These are phyloP conservation scores for Caenorhabditis becei DNA, from an alignment of 2,888 invertebrate genomes.

Conservation along the genomic window DNA sequence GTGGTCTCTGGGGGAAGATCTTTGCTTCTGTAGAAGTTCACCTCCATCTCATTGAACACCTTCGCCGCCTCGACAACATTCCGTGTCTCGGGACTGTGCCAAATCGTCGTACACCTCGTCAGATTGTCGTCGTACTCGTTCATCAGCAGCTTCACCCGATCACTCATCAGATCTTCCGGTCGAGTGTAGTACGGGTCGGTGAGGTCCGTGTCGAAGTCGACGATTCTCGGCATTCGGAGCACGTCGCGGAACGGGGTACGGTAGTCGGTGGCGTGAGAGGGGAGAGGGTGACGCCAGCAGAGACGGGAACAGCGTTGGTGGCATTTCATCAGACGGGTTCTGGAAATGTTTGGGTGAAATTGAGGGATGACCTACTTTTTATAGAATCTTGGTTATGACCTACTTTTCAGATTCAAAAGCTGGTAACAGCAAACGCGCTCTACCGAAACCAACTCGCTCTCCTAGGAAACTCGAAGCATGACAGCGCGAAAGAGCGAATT, in stretches of 20 bases:
- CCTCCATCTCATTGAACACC: slow-evolving; percentile 6
- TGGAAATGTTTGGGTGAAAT: not conserved
- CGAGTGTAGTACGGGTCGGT: not conserved
- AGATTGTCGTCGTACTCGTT: slow-evolving; percentile 8
- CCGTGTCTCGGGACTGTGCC: not conserved
- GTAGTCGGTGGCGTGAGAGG: not conserved
- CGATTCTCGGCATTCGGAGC: not conserved
- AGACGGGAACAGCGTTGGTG: not conserved
- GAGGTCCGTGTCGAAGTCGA: slow-evolving; percentile 2
- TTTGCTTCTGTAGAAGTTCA: not conserved
- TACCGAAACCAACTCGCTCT: no score
- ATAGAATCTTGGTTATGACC: no score
- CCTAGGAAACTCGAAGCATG: no score
- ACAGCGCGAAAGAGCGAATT: no score
- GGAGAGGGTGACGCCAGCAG: slow-evolving; percentile 5
- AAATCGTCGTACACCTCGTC: not conserved
- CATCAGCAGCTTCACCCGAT: not conserved
- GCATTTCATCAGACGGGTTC: slow-evolving; percentile 10
- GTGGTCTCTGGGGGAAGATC: not conserved
- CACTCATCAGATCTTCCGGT: not conserved
- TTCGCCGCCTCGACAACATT: not conserved
- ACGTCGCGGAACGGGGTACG: not conserved
- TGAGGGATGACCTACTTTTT: not conserved
- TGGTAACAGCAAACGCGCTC: no score
- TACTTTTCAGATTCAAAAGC: no score